phyloP scores from a whole-genome alignment of 2,888 invertebrate species.

The Eupithecia subfuscata region DNA sequence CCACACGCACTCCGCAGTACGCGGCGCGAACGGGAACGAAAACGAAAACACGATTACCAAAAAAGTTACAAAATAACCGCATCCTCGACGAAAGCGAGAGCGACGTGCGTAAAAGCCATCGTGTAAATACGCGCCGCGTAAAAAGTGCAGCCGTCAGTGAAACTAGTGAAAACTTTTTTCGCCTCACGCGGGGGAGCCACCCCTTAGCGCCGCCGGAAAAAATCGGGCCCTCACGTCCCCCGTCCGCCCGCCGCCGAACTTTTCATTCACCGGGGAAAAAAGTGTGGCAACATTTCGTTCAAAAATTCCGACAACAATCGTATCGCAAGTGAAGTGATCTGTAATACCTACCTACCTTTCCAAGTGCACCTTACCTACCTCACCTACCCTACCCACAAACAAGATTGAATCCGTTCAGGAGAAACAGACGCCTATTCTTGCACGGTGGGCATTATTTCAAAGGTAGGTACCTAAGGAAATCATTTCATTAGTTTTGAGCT shows the following conservation, averaged over 20 bases:
- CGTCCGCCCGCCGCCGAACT: slow-evolving; percentile 83
- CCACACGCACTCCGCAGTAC: slow-evolving; percentile 53
- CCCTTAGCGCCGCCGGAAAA: slow-evolving; percentile 78
- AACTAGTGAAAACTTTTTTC: slow-evolving; percentile 83
- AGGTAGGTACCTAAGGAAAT: no score
- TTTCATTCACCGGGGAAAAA: slow-evolving; percentile 86
- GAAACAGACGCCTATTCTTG: no score
- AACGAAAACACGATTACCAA: slow-evolving; percentile 51
- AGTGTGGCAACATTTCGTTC: slow-evolving; percentile 85
- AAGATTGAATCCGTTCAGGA: no score
- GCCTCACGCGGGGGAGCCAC: slow-evolving; percentile 77
- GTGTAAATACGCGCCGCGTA: slow-evolving; percentile 78
- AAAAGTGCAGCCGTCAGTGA: slow-evolving; percentile 83
- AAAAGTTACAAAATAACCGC: slow-evolving; percentile 51
- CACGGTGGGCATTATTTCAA: no score
- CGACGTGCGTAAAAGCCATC: slow-evolving; percentile 70
- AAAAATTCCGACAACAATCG: no score
- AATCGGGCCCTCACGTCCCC: slow-evolving; percentile 79
- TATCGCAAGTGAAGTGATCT: no score
- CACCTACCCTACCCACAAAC: no score
- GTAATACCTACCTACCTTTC: no score
- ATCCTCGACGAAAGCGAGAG: slow-evolving; percentile 65
- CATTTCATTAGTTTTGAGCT: no score
- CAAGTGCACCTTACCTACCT: no score
- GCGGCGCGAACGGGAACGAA: slow-evolving; percentile 40